Evolutionary conservation across 2,888 invertebrate genomes (phyloP), one percentile per base, ranked within the genome.

Genomic region (Apotomis betuletana): DNA sequence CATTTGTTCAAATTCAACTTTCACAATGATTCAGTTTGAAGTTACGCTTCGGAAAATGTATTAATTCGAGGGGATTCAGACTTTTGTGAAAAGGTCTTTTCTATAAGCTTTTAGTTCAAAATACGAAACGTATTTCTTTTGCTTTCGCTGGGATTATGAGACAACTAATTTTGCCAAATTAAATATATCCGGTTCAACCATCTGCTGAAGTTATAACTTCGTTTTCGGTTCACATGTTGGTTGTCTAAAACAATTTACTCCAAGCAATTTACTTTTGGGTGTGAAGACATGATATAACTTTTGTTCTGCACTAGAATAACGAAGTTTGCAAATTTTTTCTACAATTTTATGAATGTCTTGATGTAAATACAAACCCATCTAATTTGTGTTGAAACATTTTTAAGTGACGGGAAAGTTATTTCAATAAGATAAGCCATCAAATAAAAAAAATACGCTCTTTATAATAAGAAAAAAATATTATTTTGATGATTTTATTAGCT

Each of bases 21-120:
- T 73, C 68, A 71, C 69, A 73, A 60, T 63, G 60, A 74, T 69
- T 75, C 67, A 71, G 69, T 69, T 71, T 65, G 69, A 73, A 74
- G 73, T 73, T 67, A 36, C 69, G 65, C 60, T 73, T 73, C 36
- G 65, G 61, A 70, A 65, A 69, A 69, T 63, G 61, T 77, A 75
- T 70, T 75, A 76, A 77, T 78, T 79, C 67, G 70, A 73, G 73
- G 74, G 69, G 67, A 72, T 73, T 77, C 75, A 57, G 65, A 70
- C 73, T 76, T 80, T 75, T 72, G 74, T 78, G 68, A 74, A 67
- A 67, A 71, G 74, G 62, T 52, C 58, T 59, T 51, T 63, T 72
- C 51, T 63, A 62, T 52, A 44, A 68, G 58, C 36, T 46, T 58
- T 63, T 67, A 57, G 49, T 51, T 58, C 57, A 62, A 49, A 49